Base-by-base conservation (phyloP, 2,888 invertebrate species). In the Eudemis profundana region DNA sequence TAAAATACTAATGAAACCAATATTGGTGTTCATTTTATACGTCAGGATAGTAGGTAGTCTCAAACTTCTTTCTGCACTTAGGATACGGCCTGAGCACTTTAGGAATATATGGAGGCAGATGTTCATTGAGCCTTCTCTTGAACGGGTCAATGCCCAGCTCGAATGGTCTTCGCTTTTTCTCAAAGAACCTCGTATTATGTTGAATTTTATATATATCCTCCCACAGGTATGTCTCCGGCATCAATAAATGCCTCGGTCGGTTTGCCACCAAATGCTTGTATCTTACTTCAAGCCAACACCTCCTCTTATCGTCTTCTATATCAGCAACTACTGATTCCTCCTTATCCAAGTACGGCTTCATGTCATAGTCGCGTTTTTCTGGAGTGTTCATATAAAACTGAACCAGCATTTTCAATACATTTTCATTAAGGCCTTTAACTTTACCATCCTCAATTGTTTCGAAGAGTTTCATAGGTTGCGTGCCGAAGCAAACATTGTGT, bases 401-500 rank as follows among this genome's bases (percentile, higher is more conserved):
- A 0, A 98, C 79, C 21, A 98, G 84, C 75, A 93, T 91, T 78
- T 94, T 95, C 27, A 98, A 82, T 0, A 96, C 95, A 57, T 95
- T 94, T 56, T 96, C 96, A 86, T 98, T 97, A 46, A 98, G 93
- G 3, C 96, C 97, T 72, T 95, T 81, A 7, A 97, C 88, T 87
- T 95, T 94, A 4, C 94, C 95, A 74, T 95, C 94, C 81, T 95
- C 94, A 47, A 97, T 93, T 46, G 90, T 90, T 12, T 97, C 96
- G 83, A 94, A 98, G 0, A 98, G 90, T 71, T 95, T 94, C 76
- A 95, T 78, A 38, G 95, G 94, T 53, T 94, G 92, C 0, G 95
- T 95, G 8, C 95, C 94, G 94, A 96, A 98, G 78, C 97, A 97
- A 40, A 97, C 80, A 82, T 98, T 98, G 53, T 94, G 92, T 72